Evolutionary conservation across 2,888 invertebrate species (phyloP).

Genomic region (Cephus pulcher): DNA sequence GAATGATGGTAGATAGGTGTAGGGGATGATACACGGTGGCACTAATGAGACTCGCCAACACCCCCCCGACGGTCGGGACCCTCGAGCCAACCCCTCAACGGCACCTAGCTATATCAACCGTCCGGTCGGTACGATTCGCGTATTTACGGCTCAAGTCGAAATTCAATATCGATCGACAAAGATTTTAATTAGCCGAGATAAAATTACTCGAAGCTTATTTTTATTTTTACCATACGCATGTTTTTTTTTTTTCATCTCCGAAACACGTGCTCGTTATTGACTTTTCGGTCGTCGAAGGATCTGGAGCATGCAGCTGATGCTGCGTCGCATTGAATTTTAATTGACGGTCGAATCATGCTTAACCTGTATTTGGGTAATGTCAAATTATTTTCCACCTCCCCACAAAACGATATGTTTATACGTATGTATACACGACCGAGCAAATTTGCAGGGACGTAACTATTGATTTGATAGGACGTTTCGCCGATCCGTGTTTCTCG

Average conservation of each 20-base stretch:
- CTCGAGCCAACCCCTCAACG: not conserved
- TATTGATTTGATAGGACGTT: not conserved
- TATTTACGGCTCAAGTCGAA: not conserved
- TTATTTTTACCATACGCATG: not conserved
- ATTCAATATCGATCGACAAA: not conserved
- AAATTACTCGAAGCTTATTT: not conserved
- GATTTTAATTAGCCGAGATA: not conserved
- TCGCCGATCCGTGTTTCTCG: not conserved
- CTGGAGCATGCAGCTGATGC: not conserved
- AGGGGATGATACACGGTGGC: slow-evolving; percentile 1
- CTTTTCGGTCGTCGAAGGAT: not conserved
- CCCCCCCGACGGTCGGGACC: not conserved
- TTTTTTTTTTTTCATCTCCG: not conserved
- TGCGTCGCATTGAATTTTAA: not conserved
- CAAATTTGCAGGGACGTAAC: not conserved
- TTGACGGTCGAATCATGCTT: not conserved
- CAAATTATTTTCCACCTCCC: not conserved
- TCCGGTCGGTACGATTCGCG: not conserved
- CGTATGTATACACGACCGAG: not conserved
- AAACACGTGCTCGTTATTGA: not conserved
- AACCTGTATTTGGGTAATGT: not conserved
- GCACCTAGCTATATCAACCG: not conserved
- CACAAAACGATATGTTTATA: not conserved
- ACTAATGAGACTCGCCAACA: slow-evolving; percentile 5
- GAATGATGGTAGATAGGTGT: not conserved